Evolutionary conservation across 2,797 vertebrate species (phyloP).

Genomic region (Petrocephalus sullivani): DNA sequence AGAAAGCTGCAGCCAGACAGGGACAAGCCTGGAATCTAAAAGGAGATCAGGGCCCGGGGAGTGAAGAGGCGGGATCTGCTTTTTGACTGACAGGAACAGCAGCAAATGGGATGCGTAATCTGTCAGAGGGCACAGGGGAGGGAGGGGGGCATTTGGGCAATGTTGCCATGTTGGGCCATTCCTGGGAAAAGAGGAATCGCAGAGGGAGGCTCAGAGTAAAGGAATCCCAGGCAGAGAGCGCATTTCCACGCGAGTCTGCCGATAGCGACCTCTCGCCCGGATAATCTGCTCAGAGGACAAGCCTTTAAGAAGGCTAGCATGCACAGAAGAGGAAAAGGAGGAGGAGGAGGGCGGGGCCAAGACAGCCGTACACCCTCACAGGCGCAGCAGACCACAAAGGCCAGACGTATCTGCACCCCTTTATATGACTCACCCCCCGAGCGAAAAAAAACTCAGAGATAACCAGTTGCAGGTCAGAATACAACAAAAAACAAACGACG

Average conservation of each 20-base stretch:
- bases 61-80: slow-evolving; percentile 25
- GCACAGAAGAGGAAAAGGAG: neutral
- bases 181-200: neutral
- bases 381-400: neutral
- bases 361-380: neutral
- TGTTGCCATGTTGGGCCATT: neutral
- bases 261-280: neutral
- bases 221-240: neutral
- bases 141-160: neutral
- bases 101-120: neutral
- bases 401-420: neutral
- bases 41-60: slow-evolving; percentile 11
- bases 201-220: neutral
- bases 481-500: neutral
- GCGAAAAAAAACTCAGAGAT: neutral
- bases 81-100: neutral
- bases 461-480: neutral
- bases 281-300: neutral
- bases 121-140: neutral
- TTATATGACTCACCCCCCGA: neutral
- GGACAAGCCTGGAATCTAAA: slow-evolving; percentile 33
- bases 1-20: slow-evolving; percentile 38
- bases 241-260: neutral
- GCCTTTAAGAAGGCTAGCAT: neutral
- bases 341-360: neutral